A percentile compares a stretch with the other conserved stretches of the same genome.
These are phyloP conservation scores for Danio jaintianensis DNA, from an alignment of 2,797 vertebrate species.

Conservation along the genomic window DNA sequence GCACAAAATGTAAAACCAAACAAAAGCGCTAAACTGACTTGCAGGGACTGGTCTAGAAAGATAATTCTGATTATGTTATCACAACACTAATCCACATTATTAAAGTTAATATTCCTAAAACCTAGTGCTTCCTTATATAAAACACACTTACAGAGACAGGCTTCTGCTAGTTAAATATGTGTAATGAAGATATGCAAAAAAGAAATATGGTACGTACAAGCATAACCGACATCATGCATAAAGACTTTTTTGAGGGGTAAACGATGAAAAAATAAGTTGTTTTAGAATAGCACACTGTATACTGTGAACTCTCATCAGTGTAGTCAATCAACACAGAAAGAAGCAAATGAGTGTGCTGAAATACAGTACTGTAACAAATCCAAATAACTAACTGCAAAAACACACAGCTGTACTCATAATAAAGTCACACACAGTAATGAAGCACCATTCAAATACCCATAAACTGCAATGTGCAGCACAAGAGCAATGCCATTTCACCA, in stretches of 20 bases:
- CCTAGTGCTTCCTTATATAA: background rate
- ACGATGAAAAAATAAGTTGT: background rate
- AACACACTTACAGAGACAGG: background rate
- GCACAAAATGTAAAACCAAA: background rate
- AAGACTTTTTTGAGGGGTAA: too few species aligned
- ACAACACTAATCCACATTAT: background rate
- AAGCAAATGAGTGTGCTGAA: background rate
- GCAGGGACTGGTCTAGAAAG: background rate
- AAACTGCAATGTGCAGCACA: background rate
- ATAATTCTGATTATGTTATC: background rate
- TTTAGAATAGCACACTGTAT: background rate
- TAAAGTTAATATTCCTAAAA: background rate
- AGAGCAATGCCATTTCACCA: background rate
- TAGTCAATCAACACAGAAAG: background rate
- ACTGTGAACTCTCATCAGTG: background rate
- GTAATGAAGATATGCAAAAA: background rate
- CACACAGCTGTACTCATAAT: background rate
- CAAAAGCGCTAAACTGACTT: background rate
- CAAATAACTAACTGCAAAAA: background rate
- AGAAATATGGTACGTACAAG: background rate
- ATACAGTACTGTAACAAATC: background rate
- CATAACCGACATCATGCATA: too few species aligned
- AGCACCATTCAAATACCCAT: background rate
- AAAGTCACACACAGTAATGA: background rate
- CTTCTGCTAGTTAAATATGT: background rate